Percentiles rank a stretch among this genome's conserved stretches.
Evolutionary conservation across 1,140 invertebrate genomes (phyloP).

Genomic region (Globodera ellingtonae): DNA sequence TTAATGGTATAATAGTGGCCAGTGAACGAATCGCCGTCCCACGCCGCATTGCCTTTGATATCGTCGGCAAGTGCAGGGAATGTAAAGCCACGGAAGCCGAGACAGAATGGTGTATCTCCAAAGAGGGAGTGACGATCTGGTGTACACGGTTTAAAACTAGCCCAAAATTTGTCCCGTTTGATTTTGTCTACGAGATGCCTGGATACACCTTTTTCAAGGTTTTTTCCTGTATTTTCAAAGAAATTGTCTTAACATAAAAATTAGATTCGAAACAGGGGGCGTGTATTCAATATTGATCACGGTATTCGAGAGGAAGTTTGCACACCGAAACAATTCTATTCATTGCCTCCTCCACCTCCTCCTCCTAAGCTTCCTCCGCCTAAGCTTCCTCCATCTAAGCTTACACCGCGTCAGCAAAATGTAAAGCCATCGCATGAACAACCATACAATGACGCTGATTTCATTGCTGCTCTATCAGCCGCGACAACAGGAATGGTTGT

Average conservation of each 20-base stretch:
- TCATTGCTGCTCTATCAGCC: not conserved
- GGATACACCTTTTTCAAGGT: constrained; percentile 13
- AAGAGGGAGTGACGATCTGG: constrained; percentile 4
- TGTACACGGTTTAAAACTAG: not conserved
- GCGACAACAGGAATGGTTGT: not conserved
- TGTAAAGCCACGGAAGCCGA: constrained; percentile 1
- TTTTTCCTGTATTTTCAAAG: not conserved
- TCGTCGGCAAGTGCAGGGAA: not conserved
- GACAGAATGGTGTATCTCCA: not conserved
- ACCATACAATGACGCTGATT: not conserved
- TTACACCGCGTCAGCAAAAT: too few relatives aligned
- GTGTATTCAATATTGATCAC: too few relatives aligned
- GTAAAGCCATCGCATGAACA: not conserved
- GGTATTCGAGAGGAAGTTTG: too few relatives aligned
- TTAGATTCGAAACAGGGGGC: too few relatives aligned
- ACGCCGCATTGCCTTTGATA: not conserved
- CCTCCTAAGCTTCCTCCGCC: too few relatives aligned
- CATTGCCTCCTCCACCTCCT: too few relatives aligned
- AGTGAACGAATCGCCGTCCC: not conserved
- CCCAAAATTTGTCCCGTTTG: not conserved
- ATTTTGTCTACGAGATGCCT: constrained; percentile 1
- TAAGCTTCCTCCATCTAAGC: too few relatives aligned
- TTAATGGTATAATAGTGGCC: not conserved
- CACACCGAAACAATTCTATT: too few relatives aligned
- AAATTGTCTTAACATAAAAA: too few relatives aligned